Evolutionary conservation across 2,113 vertebrate species (phyloP).

Genomic region (Syngnathoides biaculeatus): DNA sequence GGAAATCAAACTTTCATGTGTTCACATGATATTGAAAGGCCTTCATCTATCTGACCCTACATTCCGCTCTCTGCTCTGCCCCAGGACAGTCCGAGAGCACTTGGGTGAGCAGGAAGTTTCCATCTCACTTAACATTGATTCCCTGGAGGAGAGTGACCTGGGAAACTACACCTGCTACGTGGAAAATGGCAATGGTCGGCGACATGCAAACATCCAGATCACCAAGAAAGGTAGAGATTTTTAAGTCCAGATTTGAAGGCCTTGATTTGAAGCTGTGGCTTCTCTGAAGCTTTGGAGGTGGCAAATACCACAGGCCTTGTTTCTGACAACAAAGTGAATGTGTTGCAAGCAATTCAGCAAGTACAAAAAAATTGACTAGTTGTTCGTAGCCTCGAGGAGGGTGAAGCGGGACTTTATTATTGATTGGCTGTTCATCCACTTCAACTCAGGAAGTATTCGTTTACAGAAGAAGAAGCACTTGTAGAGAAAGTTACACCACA

Average conservation of each 20-base stretch:
- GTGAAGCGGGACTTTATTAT: constrained; percentile 22
- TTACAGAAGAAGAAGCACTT: constrained; percentile 16
- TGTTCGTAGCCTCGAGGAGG: constrained; percentile 24
- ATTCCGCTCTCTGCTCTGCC: constrained; percentile 8
- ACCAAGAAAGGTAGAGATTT: constrained; percentile 79
- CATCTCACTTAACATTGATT: constrained; percentile 84
- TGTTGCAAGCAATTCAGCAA: constrained; percentile 22
- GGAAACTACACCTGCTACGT: constrained; percentile 94
- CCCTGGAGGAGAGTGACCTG: constrained; percentile 86
- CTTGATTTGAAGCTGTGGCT: neutral
- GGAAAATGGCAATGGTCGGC: constrained; percentile 88
- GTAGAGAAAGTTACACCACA: neutral
- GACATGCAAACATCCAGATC: constrained; percentile 85
- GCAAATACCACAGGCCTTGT: constrained; percentile 19
- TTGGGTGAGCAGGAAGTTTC: constrained; percentile 96
- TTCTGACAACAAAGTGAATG: constrained; percentile 32
- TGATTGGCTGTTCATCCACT: constrained; percentile 37
- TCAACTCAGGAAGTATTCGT: constrained; percentile 28
- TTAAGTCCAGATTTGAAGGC: neutral
- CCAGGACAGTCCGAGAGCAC: constrained; percentile 88
- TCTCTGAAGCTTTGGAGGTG: constrained; percentile 6
- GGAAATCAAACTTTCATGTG: neutral
- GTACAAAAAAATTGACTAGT: constrained; percentile 35
- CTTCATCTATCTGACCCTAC: neutral
- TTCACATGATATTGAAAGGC: neutral